These are phyloP conservation scores for Ianthella basta DNA, from an alignment of 37 sponge, comb jelly and placozoan species.

Conservation along the genomic window DNA sequence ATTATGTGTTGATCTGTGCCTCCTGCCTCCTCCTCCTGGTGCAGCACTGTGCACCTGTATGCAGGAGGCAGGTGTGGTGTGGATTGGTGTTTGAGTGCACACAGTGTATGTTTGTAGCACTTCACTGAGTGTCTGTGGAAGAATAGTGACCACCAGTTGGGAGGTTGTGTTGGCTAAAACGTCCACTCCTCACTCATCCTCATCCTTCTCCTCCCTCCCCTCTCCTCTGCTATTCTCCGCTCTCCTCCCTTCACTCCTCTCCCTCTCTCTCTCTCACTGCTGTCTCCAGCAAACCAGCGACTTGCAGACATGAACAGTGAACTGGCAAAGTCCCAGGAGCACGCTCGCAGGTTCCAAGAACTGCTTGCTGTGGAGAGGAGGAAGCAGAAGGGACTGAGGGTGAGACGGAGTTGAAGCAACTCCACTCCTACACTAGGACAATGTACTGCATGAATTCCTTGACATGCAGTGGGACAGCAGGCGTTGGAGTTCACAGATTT, in stretches of 20 bases:
- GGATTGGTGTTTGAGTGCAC: neutral
- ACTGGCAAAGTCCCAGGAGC: constrained; percentile 75
- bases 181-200: too few relatives aligned
- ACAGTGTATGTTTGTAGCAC: too few relatives aligned
- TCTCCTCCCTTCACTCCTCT: neutral
- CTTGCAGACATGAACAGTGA: constrained; percentile 74
- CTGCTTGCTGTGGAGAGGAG: constrained; percentile 68
- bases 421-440: too few relatives aligned
- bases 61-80: neutral
- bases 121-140: too few relatives aligned
- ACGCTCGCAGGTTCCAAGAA: constrained; percentile 82
- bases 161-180: too few relatives aligned
- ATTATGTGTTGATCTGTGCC: neutral
- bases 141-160: too few relatives aligned
- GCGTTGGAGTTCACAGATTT: too few relatives aligned
- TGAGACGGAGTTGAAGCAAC: constrained; percentile 28
- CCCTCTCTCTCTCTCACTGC: too few relatives aligned
- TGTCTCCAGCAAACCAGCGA: constrained; percentile 65
- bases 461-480: too few relatives aligned
- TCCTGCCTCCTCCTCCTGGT: neutral
- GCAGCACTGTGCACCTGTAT: neutral
- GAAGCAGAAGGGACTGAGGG: constrained; percentile 77
- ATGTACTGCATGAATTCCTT: too few relatives aligned
- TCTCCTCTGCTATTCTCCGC: neutral
- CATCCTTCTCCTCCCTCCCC: neutral